These are phyloP conservation scores for Triplophysa tibetana DNA, from an alignment of 2,113 vertebrate genomes.

Conservation along the genomic window DNA sequence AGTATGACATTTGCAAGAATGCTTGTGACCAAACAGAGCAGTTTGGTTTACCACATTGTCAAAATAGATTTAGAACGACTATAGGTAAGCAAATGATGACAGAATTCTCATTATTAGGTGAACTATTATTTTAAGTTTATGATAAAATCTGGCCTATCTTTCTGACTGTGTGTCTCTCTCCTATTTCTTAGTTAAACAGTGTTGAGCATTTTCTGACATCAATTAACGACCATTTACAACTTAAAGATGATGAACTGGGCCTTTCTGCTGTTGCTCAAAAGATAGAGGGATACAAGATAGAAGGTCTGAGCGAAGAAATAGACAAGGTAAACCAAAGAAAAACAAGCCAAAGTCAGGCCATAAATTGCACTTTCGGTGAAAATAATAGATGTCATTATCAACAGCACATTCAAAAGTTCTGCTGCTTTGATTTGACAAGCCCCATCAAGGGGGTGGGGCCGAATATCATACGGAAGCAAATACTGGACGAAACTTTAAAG, in stretches of 20 bases:
- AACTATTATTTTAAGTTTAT: not conserved
- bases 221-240: conserved; percentile 71
- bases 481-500: conserved; percentile 75
- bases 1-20: too few relatives aligned
- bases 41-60: too few relatives aligned
- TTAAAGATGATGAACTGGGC: conserved; percentile 66
- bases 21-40: too few relatives aligned
- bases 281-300: conserved; percentile 72
- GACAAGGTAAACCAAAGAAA: conserved; percentile 66
- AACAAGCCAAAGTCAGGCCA: not conserved
- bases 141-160: not conserved
- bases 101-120: too few relatives aligned
- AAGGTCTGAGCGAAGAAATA: conserved; percentile 74
- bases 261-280: conserved; percentile 68
- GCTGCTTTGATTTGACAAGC: conserved; percentile 73
- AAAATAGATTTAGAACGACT: too few relatives aligned
- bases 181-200: conserved; percentile 62
- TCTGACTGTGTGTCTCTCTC: not conserved
- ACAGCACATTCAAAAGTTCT: conserved; percentile 74
- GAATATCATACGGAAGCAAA: conserved; percentile 71
- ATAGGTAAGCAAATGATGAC: too few relatives aligned
- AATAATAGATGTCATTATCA: conserved; percentile 1
- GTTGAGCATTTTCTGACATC: conserved; percentile 69
- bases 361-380: not conserved
- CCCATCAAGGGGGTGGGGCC: conserved; percentile 72